Evolutionary conservation across 2,797 vertebrate species (phyloP), one percentile per base, ranked within the genome.

Genomic region (Nasua narica): DNA sequence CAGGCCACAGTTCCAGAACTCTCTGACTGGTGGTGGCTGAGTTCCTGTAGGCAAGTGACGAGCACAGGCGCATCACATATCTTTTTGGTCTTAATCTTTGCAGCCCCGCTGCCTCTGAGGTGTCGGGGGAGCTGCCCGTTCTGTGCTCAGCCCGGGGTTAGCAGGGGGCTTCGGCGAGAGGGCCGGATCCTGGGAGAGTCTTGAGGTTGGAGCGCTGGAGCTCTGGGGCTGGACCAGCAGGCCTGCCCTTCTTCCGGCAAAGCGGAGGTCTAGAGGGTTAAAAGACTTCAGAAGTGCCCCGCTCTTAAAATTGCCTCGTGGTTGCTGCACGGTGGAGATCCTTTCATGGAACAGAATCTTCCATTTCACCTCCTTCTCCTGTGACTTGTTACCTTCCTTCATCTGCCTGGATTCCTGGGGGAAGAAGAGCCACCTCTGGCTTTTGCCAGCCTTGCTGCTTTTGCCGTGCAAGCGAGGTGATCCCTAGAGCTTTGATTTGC

Each of bases 21-120:
- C 2, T 52, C 19, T 40, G 60, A 32, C 60, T 37, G 0, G 37
- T 7, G 27, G 10, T 6, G 13, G 78, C 62, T 1, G n/a, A 6
- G 9, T 4, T 29, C 10, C 43, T 7, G 0, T 48, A 40, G n/a
- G 1, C 8, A 25, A 40, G 40, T 16, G 65, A n/a, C 0, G 0
- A 6, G 32, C 6, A 7, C 1, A 5, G 56, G 43, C n/a, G 10
- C 13, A 0, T 29, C 4, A 5, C 21, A 11, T 1, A 1, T 72
- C 48, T 93, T 2, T 0, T 1, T 29, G 29, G 50, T n/a, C 60
- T 35, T 7, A 7, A 21, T 29, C 32, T 25, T 77, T 4, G 7
- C 18, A 25, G 15, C 56, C 2, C 3, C 54, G 35, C 46, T 94
- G 29, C 37, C 86, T 50, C 15, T 2, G 7, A 43, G 37, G 37